Percentiles rank a stretch among this genome's conserved stretches.
phyloP scores from a whole-genome alignment of 1,140 invertebrate species.

The Drosophila suzukii region DNA sequence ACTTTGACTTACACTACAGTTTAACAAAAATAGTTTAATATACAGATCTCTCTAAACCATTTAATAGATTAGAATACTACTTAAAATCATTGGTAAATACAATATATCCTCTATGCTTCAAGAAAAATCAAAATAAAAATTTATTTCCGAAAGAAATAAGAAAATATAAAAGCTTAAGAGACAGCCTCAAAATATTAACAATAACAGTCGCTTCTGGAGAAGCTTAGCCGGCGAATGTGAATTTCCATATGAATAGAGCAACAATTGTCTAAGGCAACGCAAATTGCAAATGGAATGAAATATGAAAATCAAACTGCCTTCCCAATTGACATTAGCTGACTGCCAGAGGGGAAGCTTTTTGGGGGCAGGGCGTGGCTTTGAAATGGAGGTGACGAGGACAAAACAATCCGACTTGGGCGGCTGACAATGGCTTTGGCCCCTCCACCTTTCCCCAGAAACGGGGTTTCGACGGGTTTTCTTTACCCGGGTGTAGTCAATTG shows the following conservation, averaged over 20 bases:
- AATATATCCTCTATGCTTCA: too few species aligned
- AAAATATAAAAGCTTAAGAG: background rate
- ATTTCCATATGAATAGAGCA: constrained; percentile 78
- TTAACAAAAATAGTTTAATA: too few species aligned
- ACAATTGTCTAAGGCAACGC: constrained; percentile 57
- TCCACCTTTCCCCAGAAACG: background rate
- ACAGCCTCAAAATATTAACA: constrained; percentile 5
- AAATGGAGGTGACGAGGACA: constrained; percentile 29
- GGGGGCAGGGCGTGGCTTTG: background rate
- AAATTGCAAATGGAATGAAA: constrained; percentile 67
- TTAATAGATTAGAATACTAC: too few species aligned
- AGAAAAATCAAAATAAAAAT: too few species aligned
- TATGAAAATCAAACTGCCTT: constrained; percentile 79
- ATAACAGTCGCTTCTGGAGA: constrained; percentile 10
- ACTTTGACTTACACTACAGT: too few species aligned
- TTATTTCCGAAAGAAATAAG: background rate
- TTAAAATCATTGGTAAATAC: too few species aligned
- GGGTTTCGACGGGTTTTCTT: constrained; percentile 2
- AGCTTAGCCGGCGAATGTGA: background rate
- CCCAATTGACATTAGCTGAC: constrained; percentile 56
- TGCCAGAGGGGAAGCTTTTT: constrained; percentile 1
- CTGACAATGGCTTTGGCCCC: constrained; percentile 30
- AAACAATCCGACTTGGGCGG: constrained; percentile 41
- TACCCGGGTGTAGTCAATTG: constrained; percentile 62
- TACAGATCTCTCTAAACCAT: too few species aligned